Evolutionary conservation across 2,888 invertebrate species (phyloP).

Genomic region (Rhagophthalmus giganteus): DNA sequence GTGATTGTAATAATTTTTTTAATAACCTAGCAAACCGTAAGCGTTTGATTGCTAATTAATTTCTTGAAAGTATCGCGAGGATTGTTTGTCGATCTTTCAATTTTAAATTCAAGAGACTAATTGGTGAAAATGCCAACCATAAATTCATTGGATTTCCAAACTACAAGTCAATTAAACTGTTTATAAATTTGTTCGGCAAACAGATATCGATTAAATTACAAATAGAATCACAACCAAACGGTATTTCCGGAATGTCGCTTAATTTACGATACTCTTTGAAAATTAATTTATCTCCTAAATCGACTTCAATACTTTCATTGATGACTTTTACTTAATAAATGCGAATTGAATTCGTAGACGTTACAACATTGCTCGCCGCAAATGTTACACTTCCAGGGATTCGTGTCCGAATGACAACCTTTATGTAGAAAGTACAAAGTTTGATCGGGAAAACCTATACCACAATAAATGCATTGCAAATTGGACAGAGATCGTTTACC

Average conservation of each 20-base stretch:
- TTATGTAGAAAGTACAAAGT: slow-evolving; percentile 96
- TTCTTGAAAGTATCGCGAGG: too few species aligned
- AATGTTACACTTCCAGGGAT: slow-evolving; percentile 97
- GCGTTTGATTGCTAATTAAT: too few species aligned
- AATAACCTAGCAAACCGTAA: too few species aligned
- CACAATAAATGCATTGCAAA: slow-evolving; percentile 87
- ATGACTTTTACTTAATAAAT: slow-evolving; percentile 91
- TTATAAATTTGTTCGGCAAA: too few species aligned
- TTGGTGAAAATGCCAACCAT: too few species aligned
- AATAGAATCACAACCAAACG: slow-evolving; percentile 4
- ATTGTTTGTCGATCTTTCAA: too few species aligned
- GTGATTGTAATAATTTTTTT: too few species aligned
- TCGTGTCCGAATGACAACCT: slow-evolving; percentile 95
- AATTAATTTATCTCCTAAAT: too few species aligned
- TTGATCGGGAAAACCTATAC: slow-evolving; percentile 93
- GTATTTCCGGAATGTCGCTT: neutral
- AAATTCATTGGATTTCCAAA: too few species aligned
- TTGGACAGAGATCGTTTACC: slow-evolving; percentile 59
- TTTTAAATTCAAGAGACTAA: too few species aligned
- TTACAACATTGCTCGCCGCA: slow-evolving; percentile 95
- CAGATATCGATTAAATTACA: too few species aligned
- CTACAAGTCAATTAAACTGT: too few species aligned
- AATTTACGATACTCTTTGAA: neutral
- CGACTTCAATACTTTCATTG: slow-evolving; percentile 54
- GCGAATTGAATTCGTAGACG: slow-evolving; percentile 96